Base-by-base conservation (phyloP, 2,113 vertebrate genomes). In the Corythornis madagascariensis region DNA sequence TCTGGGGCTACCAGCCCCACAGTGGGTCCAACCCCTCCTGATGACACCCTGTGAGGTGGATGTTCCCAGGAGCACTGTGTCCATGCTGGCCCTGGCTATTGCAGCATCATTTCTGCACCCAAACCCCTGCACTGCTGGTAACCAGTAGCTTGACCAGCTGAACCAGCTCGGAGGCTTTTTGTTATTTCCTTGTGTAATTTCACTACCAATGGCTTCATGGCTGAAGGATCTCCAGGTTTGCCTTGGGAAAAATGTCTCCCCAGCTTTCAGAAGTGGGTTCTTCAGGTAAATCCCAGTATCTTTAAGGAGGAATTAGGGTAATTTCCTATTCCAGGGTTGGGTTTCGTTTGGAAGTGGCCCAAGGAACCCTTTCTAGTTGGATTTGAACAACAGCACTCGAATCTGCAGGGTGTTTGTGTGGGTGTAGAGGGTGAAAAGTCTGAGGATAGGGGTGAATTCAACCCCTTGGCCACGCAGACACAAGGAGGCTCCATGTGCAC, bases 11-110 rank as follows among this genome's bases (percentile, higher is more conserved):
- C n/a, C 20, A 29, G 25, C 28, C 26, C 22, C 4, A 4, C 0
- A 31, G 42, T 0, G 19, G 13, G 21, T 40, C 21, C 2, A 2
- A 29, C 29, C 19, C 53, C 53, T 72, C 52, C 82, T 1, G 11
- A 4, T 2, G 11, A 25, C 69, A 8, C 61, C 57, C 17, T 4
- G 33, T 1, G 15, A 25, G 43, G 4, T 18, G 12, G 14, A 0
- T 38, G 43, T 47, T 28, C 74, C 65, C 65, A 45, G 1, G 33
- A 77, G 19, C 3, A 2, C 31, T 0, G 3, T 43, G 40, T 7
- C 38, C 7, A 0, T 19, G 25, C 25, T 53, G 67, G 40, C 22
- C 15, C 55, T 19, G 47, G 16, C 4, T 53, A 2, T 18, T 7
- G 53, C 63, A 76, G 53, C 63, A 28, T 18, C 35, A 20, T 22